Conservation (phyloP, 2,888 invertebrate genomes). For the Plagodis dolabraria region DNA sequence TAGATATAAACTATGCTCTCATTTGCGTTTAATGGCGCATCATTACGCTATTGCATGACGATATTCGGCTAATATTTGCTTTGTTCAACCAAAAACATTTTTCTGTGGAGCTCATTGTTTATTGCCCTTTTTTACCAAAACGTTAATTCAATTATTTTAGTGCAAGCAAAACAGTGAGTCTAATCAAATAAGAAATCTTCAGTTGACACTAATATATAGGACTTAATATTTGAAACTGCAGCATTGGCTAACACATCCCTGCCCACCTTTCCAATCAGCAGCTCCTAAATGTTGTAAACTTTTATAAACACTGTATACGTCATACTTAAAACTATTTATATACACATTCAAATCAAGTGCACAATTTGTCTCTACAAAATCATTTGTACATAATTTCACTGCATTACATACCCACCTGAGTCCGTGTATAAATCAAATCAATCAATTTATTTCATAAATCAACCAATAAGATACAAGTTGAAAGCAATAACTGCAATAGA, state of each 20-base stretch:
- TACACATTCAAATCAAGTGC: conserved; percentile 14
- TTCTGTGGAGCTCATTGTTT: no score
- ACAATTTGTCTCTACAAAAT: conserved; percentile 1
- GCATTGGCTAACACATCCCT: not conserved
- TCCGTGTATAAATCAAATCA: conserved; percentile 3
- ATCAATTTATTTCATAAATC: conserved; percentile 20
- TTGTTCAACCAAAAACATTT: no score
- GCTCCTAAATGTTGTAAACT: not conserved
- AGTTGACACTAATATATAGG: no score
- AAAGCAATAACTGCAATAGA: not conserved
- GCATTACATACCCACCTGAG: conserved; percentile 4
- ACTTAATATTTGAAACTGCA: no score
- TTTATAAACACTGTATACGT: conserved; percentile 19
- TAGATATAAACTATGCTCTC: no score
- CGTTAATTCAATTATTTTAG: no score
- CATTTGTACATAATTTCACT: conserved; percentile 16
- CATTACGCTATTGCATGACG: no score
- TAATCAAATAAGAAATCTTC: no score
- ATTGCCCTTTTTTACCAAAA: no score
- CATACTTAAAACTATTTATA: conserved; percentile 20
- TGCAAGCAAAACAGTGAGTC: no score
- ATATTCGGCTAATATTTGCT: no score
- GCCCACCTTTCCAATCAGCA: conserved; percentile 1
- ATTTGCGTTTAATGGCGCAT: no score
- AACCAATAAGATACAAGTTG: conserved; percentile 1